Evolutionary conservation across 2,797 vertebrate species (phyloP).

Genomic region (Pangasius djambal): DNA sequence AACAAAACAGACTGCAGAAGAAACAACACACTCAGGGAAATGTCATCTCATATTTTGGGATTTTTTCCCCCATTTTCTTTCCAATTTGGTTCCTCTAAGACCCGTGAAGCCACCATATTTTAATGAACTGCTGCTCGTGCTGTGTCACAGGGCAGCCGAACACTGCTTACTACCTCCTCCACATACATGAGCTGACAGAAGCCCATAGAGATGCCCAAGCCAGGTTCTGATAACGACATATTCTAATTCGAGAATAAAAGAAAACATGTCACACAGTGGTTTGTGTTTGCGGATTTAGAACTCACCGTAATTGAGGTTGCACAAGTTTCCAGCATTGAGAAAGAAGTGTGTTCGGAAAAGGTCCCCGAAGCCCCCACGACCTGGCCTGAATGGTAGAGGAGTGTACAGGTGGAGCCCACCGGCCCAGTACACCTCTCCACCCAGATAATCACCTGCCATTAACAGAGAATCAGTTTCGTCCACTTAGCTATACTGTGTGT

Average conservation of each 20-base stretch:
- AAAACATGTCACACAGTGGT: neutral
- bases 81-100: neutral
- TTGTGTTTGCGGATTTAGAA: neutral
- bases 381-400: conserved; percentile 92
- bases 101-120: neutral
- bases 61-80: neutral
- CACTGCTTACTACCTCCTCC: neutral
- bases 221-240: neutral
- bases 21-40: neutral
- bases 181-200: no score
- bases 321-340: conserved; percentile 96
- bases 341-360: conserved; percentile 97
- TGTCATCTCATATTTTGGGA: neutral
- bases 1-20: neutral
- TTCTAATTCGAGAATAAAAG: neutral
- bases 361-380: conserved; percentile 90
- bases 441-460: conserved; percentile 89
- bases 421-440: conserved; percentile 95
- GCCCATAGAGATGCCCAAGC: neutral
- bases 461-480: neutral
- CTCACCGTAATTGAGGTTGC: conserved; percentile 95
- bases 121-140: neutral
- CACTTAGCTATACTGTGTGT: neutral
- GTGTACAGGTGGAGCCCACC: conserved; percentile 93
- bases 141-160: neutral